Conservation (phyloP, 2,113 vertebrate genomes). For the Raphicerus campestris region DNA sequence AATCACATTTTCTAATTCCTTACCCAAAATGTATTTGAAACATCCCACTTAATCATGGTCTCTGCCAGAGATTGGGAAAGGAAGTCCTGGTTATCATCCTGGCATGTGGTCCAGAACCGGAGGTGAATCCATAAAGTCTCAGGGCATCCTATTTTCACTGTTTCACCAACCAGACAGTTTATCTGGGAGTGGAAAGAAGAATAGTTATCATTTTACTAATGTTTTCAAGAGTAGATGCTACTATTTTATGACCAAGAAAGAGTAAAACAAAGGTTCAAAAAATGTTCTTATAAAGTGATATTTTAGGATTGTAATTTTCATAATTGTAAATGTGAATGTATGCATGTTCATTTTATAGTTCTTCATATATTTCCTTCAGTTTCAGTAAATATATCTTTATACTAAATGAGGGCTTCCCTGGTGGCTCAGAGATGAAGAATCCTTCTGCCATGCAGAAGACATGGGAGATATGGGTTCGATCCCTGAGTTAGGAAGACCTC, state of each 20-base stretch:
- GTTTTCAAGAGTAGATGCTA: background rate
- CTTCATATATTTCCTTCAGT: background rate
- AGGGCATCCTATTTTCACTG: background rate
- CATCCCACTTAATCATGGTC: background rate
- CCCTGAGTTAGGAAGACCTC: background rate
- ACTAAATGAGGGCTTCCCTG: background rate
- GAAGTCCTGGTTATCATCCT: background rate
- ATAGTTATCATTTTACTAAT: background rate
- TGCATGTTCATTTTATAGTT: background rate
- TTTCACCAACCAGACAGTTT: background rate
- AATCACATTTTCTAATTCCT: background rate
- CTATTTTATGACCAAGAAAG: background rate
- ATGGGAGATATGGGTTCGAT: background rate
- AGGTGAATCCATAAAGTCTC: background rate
- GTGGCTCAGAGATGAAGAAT: background rate
- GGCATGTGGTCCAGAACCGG: background rate
- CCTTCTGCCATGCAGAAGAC: background rate
- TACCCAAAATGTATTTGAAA: background rate
- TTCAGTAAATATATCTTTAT: background rate
- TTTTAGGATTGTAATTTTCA: background rate
- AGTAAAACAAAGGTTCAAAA: background rate
- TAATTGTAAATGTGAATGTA: background rate
- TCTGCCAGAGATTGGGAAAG: background rate
- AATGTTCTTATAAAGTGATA: background rate
- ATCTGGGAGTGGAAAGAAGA: background rate